Base-by-base conservation (phyloP, 2,888 invertebrate genomes). In the Mythimna pallens region DNA sequence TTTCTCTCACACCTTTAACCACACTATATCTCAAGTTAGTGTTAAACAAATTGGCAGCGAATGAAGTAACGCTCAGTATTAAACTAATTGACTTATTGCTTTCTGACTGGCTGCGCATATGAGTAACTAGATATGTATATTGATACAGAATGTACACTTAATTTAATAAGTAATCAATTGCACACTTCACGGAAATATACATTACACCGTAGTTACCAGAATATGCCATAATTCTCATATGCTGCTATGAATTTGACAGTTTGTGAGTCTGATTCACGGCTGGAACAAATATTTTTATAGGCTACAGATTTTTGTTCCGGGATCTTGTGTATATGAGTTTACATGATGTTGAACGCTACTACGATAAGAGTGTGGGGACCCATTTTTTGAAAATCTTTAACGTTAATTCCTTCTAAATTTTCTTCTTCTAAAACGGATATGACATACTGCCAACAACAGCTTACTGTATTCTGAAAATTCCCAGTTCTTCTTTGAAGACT, bases 21-120 rank as follows among this genome's bases (percentile, higher is more conserved):
- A 85, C 52, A 30, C 0, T 14, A 62, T 54, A 65, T 50, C 58
- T 57, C 70, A 73, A 55, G 76, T 81, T 74, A 83, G 85, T 83
- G 84, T 73, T 80, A 82, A 79, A 83, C 87, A 89, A 90, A 90
- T 89, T 88, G 83, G 71, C 79, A 87, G 82, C 77, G 81, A 84
- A 65, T 87, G 84, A 80, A 87, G 88, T 87, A 90, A 90, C 81
- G 82, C 36, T 75, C 73, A 57, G 78, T 78, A 74, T 80, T 85
- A 85, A 82, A 87, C 86, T 90, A 91, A 93, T 93, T 92, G 91
- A 92, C 89, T 89, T 89, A 91, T 90, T 87, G 86, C 77, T 78
- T 79, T 74, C 81, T 54, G 78, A 64, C 72, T 68, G 76, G 68
- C 77, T 73, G 57, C 64, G 20, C 36, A 57, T 8, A n/a, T 9